Evolutionary conservation across 2,888 invertebrate species (phyloP).

Genomic region (Sialis fuliginosa): DNA sequence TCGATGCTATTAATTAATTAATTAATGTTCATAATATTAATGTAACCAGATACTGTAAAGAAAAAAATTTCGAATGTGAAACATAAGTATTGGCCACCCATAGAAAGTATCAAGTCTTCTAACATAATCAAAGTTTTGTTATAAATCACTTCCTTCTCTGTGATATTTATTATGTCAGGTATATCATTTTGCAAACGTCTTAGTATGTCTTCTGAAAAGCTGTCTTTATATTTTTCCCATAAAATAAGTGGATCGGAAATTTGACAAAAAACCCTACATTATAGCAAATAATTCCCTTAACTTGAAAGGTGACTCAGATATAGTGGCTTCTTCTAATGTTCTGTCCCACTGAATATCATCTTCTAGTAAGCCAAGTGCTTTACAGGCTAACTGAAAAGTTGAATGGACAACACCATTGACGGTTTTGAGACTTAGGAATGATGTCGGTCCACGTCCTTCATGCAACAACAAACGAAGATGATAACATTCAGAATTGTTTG

Average conservation of each 20-base stretch:
- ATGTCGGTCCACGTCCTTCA: slow-evolving; percentile 15
- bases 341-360: slow-evolving; percentile 18
- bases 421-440: slow-evolving; percentile 16
- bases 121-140: slow-evolving; percentile 9
- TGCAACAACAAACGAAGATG: slow-evolving; percentile 12
- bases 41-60: no score
- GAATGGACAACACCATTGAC: slow-evolving; percentile 13
- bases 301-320: slow-evolving; percentile 9
- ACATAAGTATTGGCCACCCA: slow-evolving; percentile 9
- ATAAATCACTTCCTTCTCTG: slow-evolving; percentile 6
- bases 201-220: slow-evolving; percentile 13
- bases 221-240: slow-evolving; percentile 13
- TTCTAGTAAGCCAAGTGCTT: slow-evolving; percentile 15
- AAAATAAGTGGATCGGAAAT: slow-evolving; percentile 8
- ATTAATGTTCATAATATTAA: no score
- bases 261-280: slow-evolving; percentile 10
- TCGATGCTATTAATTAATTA: no score
- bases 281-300: slow-evolving; percentile 11
- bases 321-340: slow-evolving; percentile 13
- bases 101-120: slow-evolving; percentile 9
- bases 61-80: no score
- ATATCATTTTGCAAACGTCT: slow-evolving; percentile 1
- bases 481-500: slow-evolving; percentile 8
- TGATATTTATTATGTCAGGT: no score
- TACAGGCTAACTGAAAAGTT: slow-evolving; percentile 15